These are phyloP conservation scores for Philopedon plagiatum DNA, from an alignment of 2,888 invertebrate genomes.

Conservation along the genomic window DNA sequence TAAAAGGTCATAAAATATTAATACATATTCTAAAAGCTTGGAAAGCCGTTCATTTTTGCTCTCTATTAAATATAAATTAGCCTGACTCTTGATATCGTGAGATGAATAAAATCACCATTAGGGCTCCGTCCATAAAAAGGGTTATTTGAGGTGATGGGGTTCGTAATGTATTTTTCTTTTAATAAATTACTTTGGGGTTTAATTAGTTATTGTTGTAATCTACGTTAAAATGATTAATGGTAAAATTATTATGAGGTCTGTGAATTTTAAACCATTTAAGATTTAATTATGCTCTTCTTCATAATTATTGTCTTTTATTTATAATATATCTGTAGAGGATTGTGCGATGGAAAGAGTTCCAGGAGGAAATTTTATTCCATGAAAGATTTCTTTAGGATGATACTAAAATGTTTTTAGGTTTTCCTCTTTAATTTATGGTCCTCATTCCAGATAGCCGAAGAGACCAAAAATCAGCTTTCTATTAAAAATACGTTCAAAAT, in stretches of 20 bases:
- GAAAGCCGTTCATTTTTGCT: constrained; percentile 2
- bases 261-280: too few relatives aligned
- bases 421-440: too few relatives aligned
- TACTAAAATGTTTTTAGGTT: too few relatives aligned
- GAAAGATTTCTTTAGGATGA: too few relatives aligned
- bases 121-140: constrained; percentile 9
- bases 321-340: too few relatives aligned
- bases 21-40: constrained; percentile 4
- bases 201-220: constrained; percentile 1
- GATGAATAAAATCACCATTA: constrained; percentile 15
- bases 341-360: too few relatives aligned
- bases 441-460: too few relatives aligned
- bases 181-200: not conserved
- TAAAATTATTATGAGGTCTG: not conserved
- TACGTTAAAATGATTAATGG: not conserved
- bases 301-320: too few relatives aligned
- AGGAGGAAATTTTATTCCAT: too few relatives aligned
- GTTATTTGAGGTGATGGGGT: not conserved
- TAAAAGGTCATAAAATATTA: constrained; percentile 12
- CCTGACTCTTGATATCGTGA: constrained; percentile 3
- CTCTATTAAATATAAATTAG: constrained; percentile 17
- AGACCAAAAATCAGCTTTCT: too few relatives aligned
- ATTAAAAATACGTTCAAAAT: too few relatives aligned
- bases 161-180: not conserved
- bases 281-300: too few relatives aligned